phyloP scores from a whole-genome alignment of 2,888 invertebrate species.

The Amitus sp. region DNA sequence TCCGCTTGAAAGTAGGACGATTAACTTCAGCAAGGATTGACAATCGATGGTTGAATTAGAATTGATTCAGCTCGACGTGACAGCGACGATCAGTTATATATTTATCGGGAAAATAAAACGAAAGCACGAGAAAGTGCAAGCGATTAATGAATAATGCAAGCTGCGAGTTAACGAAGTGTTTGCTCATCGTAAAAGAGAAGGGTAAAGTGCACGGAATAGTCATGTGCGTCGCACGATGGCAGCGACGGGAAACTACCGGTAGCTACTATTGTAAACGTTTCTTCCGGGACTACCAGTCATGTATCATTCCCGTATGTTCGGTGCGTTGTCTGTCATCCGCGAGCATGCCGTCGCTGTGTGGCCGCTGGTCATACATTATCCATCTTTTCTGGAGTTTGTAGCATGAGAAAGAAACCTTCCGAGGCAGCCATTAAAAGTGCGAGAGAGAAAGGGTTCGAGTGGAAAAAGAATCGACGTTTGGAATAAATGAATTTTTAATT shows the following conservation, averaged over 20 bases:
- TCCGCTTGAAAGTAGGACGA: too few species aligned
- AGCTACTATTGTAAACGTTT: constrained; percentile 25
- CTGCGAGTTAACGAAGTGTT: background rate
- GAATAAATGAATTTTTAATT: constrained; percentile 35
- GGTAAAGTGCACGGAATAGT: background rate
- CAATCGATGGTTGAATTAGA: too few species aligned
- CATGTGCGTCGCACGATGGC: background rate
- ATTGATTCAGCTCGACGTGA: too few species aligned
- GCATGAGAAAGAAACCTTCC: constrained; percentile 5
- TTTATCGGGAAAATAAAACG: background rate
- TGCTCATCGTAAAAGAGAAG: background rate
- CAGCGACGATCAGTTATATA: too few species aligned
- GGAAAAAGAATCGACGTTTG: background rate
- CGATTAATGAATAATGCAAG: background rate
- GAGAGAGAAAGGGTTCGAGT: background rate
- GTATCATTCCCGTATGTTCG: constrained; percentile 26
- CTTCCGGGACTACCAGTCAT: constrained; percentile 25
- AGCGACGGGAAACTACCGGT: constrained; percentile 19
- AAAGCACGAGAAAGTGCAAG: background rate
- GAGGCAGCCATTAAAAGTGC: constrained; percentile 16
- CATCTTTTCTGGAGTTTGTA: constrained; percentile 9
- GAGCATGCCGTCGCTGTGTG: constrained; percentile 16
- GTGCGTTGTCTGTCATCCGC: constrained; percentile 27
- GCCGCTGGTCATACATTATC: constrained; percentile 10
- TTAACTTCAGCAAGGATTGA: constrained; percentile 15